Conservation (phyloP, 2,113 vertebrate genomes). For the Anarhynchus alexandrinus region DNA sequence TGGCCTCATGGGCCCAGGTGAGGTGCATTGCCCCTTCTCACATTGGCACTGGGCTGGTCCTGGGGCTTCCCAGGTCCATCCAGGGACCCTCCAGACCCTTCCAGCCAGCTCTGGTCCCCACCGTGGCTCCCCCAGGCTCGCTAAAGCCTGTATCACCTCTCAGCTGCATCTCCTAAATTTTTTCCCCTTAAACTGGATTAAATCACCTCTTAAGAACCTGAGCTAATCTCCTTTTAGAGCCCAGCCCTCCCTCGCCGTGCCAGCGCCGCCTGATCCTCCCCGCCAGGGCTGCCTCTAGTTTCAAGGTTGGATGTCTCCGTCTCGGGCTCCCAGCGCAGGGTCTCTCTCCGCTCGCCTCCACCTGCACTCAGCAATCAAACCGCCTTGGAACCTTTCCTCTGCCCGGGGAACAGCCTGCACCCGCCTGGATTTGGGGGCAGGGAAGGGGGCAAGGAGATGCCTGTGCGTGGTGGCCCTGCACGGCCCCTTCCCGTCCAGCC, state of each 20-base stretch:
- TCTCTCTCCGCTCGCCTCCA: not conserved
- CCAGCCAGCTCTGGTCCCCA: not conserved
- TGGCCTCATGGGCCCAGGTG: fast-evolving
- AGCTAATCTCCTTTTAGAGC: slow-evolving; percentile 4
- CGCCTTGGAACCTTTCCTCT: not conserved
- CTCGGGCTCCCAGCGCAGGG: not conserved
- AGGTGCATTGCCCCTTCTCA: not conserved
- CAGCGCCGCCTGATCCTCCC: not conserved
- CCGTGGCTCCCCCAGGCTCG: fast-evolving
- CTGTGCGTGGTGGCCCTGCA: fast-evolving
- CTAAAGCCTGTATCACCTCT: not conserved
- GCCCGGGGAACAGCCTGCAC: not conserved
- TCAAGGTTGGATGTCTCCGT: slow-evolving; percentile 34
- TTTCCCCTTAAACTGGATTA: not conserved
- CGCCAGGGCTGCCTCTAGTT: not conserved
- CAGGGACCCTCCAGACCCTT: not conserved
- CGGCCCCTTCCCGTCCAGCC: fast-evolving
- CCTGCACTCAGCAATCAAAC: slow-evolving; percentile 63
- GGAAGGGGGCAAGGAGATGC: not conserved
- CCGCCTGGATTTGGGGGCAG: not conserved
- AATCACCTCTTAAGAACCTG: not conserved
- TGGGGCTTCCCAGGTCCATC: not conserved
- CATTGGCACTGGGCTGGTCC: not conserved
- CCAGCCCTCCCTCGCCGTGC: not conserved
- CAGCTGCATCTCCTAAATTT: not conserved